A percentile compares a stretch with the other conserved stretches of the same genome.
phyloP scores from a whole-genome alignment of 2,888 invertebrate species.

The Drosophila paranaensis region DNA sequence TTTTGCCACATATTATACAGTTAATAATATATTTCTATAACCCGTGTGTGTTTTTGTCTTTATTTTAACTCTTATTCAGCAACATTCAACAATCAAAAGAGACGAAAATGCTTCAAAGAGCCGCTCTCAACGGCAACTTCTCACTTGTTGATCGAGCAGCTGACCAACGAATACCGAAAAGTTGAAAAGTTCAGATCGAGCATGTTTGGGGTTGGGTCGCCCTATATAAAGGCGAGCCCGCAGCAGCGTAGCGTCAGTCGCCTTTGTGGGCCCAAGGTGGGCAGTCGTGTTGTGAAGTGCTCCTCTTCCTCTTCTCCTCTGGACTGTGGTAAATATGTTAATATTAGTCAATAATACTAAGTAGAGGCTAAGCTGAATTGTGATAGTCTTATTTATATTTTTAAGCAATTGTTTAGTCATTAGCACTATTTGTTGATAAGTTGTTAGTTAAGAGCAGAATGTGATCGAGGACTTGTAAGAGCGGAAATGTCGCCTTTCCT shows the following conservation, averaged over 20 bases:
- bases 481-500: too few relatives aligned
- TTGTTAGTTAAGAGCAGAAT: background rate
- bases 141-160: background rate
- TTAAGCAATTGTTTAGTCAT: background rate
- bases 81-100: background rate
- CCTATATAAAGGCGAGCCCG: background rate
- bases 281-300: background rate
- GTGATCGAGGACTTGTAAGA: too few relatives aligned
- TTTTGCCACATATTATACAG: too few relatives aligned
- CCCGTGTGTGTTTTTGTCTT: too few relatives aligned
- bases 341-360: background rate
- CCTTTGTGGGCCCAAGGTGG: background rate
- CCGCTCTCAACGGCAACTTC: background rate
- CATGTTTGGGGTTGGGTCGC: background rate
- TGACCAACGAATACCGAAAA: too few relatives aligned
- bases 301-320: background rate
- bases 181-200: background rate
- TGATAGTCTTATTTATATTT: background rate
- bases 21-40: too few relatives aligned
- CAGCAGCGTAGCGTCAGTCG: background rate
- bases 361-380: background rate
- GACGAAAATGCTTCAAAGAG: background rate
- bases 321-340: background rate
- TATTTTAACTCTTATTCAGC: too few relatives aligned
- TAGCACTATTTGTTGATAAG: background rate